Percentiles rank a stretch among this genome's conserved stretches.
Conservation (phyloP, 2,113 vertebrate species). For the human (Homo sapiens) region DNA sequence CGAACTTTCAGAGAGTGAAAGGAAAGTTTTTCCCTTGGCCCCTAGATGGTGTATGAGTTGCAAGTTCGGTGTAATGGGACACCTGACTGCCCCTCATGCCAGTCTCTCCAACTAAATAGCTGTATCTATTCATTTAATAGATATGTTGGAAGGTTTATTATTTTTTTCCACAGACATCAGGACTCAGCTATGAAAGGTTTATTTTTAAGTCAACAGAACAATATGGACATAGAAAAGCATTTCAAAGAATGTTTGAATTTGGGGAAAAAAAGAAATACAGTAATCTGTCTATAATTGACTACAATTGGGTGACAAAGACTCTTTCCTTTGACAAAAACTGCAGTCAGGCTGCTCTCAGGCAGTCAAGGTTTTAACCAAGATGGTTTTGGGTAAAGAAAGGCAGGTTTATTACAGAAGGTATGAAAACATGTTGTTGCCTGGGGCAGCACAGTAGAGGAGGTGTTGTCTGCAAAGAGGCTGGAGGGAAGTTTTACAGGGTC, state of each 20-base stretch:
- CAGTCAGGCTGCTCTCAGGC: background rate
- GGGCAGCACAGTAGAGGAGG: no score
- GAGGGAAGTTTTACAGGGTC: no score
- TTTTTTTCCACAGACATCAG: background rate
- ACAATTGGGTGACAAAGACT: background rate
- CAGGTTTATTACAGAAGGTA: no score
- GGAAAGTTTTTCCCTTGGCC: background rate
- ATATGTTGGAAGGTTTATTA: background rate
- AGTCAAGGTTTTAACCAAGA: no score
- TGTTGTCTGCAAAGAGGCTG: no score
- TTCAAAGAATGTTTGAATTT: constrained; percentile 6
- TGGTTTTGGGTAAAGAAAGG: no score
- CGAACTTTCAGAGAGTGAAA: background rate
- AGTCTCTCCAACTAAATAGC: background rate
- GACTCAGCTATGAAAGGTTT: background rate
- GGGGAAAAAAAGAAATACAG: background rate
- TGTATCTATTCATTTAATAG: background rate
- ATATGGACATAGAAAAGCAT: constrained; percentile 24
- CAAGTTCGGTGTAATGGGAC: background rate
- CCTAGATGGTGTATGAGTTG: background rate
- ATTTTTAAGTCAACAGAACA: constrained; percentile 7
- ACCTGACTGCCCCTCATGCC: background rate
- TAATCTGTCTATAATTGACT: background rate
- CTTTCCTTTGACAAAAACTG: background rate
- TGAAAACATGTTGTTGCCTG: no score